Percentiles rank a stretch among this genome's conserved stretches.
phyloP scores from a whole-genome alignment of 2,888 invertebrate genomes.

The Agrochola litura region DNA sequence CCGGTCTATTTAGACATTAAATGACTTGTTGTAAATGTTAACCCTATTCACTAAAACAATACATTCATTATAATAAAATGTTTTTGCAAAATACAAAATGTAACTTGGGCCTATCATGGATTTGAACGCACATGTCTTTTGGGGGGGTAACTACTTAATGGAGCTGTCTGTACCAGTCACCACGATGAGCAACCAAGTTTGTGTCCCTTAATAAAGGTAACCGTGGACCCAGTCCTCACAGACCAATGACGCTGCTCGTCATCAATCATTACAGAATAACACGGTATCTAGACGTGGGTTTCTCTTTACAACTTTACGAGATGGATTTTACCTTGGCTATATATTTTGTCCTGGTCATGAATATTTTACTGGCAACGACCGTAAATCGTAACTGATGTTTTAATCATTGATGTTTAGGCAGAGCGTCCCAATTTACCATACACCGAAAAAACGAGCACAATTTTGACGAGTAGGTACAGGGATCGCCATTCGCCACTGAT shows the following conservation, averaged over 20 bases:
- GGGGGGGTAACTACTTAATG: too few species aligned
- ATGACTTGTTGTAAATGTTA: too few species aligned
- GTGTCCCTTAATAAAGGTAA: slow-evolving; percentile 13
- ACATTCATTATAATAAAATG: too few species aligned
- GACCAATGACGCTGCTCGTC: slow-evolving; percentile 14
- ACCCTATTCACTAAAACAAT: too few species aligned
- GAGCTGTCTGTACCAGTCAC: too few species aligned
- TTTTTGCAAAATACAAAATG: too few species aligned
- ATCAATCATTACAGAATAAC: slow-evolving; percentile 16
- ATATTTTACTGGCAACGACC: neutral
- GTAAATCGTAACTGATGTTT: neutral
- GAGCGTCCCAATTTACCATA: neutral
- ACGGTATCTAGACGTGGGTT: slow-evolving; percentile 13
- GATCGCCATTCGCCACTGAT: neutral
- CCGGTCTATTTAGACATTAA: too few species aligned
- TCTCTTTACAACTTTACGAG: slow-evolving; percentile 2
- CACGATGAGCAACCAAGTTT: slow-evolving; percentile 23
- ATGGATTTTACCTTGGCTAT: neutral
- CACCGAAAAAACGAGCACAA: neutral
- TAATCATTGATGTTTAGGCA: neutral
- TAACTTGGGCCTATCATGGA: too few species aligned
- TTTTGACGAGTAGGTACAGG: neutral
- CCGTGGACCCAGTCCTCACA: slow-evolving; percentile 12
- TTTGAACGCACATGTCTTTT: too few species aligned
- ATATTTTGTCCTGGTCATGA: neutral